Percentiles rank a stretch among this genome's conserved stretches.
Evolutionary conservation across 2,888 invertebrate genomes (phyloP).

Genomic region (Drosophila anomalata): DNA sequence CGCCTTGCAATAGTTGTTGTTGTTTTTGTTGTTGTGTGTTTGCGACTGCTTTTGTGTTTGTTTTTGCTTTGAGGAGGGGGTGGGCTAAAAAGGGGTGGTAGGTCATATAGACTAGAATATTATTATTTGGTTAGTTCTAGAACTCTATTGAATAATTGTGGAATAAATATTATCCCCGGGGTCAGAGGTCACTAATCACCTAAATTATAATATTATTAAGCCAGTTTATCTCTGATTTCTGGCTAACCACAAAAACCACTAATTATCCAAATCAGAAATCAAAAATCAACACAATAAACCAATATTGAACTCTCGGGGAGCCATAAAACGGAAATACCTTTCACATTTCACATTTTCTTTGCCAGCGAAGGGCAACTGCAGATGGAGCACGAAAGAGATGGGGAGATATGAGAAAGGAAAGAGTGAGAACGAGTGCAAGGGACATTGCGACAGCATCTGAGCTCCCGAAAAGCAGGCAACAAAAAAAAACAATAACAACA

Average conservation of each 20-base stretch:
- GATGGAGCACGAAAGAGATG: conserved; percentile 5
- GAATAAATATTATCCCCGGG: background rate
- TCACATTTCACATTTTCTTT: conserved; percentile 58
- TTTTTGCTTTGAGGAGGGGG: conserved; percentile 17
- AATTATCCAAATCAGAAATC: conserved; percentile 17
- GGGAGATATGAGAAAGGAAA: conserved; percentile 9
- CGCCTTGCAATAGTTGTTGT: conserved; percentile 59
- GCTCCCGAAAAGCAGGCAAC: conserved; percentile 63
- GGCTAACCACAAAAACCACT: conserved; percentile 20
- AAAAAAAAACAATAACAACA: conserved; percentile 7
- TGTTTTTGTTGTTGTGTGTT: conserved; percentile 17
- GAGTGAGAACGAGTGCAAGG: conserved; percentile 41
- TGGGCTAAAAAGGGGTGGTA: background rate
- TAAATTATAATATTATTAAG: conserved; percentile 13
- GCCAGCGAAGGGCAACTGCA: conserved; percentile 61
- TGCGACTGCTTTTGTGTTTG: conserved; percentile 19
- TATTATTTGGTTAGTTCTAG: conserved; percentile 6
- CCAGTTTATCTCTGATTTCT: conserved; percentile 21
- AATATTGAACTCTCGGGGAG: conserved; percentile 26
- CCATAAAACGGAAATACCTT: conserved; percentile 67
- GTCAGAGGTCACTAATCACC: conserved; percentile 7
- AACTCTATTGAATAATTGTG: background rate
- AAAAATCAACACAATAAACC: conserved; percentile 27
- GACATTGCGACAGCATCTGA: conserved; percentile 57
- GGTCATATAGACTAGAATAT: conserved; percentile 1